Conservation (phyloP, 2,888 invertebrate genomes). For the Lomographa bimaculata region DNA sequence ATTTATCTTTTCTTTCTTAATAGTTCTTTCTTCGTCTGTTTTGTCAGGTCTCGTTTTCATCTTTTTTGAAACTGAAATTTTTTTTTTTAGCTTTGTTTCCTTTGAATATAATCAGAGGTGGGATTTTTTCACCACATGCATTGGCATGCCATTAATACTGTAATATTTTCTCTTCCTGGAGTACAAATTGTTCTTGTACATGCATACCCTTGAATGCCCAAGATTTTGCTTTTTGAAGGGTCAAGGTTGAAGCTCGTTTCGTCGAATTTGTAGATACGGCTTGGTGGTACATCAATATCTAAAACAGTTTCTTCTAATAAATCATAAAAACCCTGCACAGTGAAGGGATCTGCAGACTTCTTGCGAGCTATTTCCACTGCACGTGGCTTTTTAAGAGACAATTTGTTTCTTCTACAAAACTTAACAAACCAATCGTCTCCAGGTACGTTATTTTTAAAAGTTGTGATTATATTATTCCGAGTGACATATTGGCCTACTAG, state of each 20-base stretch:
- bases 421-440: constrained; percentile 27
- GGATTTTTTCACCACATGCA: constrained; percentile 38
- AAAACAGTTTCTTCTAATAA: too few relatives aligned
- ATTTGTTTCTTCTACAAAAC: constrained; percentile 24
- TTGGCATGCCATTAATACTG: constrained; percentile 34
- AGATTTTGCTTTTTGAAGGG: constrained; percentile 19
- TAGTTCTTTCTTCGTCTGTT: too few relatives aligned
- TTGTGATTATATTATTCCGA: too few relatives aligned
- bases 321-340: constrained; percentile 28
- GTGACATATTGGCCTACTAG: too few relatives aligned
- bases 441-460: constrained; percentile 23
- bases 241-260: constrained; percentile 8
- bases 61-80: too few relatives aligned
- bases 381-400: constrained; percentile 30
- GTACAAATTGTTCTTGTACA: constrained; percentile 5
- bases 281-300: too few relatives aligned
- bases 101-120: constrained; percentile 49
- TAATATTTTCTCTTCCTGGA: constrained; percentile 41
- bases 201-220: constrained; percentile 21
- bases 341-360: constrained; percentile 30
- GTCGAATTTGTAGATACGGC: constrained; percentile 27
- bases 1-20: too few relatives aligned
- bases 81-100: too few relatives aligned
- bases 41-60: too few relatives aligned
- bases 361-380: constrained; percentile 32